Base-by-base conservation (phyloP, 2,113 vertebrate genomes). In the Paramisgurnus dabryanus region DNA sequence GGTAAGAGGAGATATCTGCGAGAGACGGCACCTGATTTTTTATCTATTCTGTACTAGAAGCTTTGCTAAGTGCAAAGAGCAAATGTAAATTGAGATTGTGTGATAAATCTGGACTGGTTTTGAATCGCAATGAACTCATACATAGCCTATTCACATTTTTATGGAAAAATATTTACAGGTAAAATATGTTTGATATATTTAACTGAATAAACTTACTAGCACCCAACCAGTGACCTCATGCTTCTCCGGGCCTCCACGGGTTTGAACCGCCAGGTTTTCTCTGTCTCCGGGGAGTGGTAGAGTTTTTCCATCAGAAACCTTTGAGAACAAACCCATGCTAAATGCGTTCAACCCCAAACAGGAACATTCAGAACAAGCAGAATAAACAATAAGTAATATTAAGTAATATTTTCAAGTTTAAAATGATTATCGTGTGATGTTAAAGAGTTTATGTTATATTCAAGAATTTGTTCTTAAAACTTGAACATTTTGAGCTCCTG, bases 191-290 rank as follows among this genome's bases (percentile, higher is more conserved):
- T 22, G 22, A 22, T 49, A 50, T 63, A 50, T 67, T n/a, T 57
- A 69, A 45, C 13, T 57, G 57, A 57, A 65, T 4, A 57, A 4
- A 68, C 95, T 93, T 67, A 98, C 97, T 83, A 98, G 93, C 34
- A 98, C 96, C 97, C 97, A 98, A 80, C 97, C 97, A 0, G 97
- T 98, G 73, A 97, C 96, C 92, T 98, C 94, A 0, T 97, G 96
- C 78, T 98, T 98, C 86, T 98, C 96, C 0, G 97, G 97, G 13
- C 96, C 97, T 9, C 97, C 97, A 1, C 96, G 90, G 2, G 95
- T 96, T 90, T 98, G 97, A 80, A 98, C 93, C 0, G 97, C 97
- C 85, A 98, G 90, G 87, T 97, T 98, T 57, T 97, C 95, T 57
- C 92, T 87, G 87, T 98, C 96, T 57, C 95, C 96, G 53, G 97